Percentiles rank a stretch among this genome's conserved stretches.
Evolutionary conservation across 2,888 invertebrate genomes (phyloP).

Genomic region (Thera obeliscata): DNA sequence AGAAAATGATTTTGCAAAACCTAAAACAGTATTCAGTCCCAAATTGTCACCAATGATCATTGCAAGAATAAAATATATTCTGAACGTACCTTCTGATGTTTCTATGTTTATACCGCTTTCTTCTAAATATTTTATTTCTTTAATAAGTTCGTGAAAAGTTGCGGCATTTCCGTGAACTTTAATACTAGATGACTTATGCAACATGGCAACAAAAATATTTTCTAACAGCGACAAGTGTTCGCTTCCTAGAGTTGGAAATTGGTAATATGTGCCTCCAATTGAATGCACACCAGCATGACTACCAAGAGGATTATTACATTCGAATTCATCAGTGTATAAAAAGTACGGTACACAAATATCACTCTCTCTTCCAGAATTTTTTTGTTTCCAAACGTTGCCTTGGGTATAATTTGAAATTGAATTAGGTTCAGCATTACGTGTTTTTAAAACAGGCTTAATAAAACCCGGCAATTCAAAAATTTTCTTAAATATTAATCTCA

Average conservation of each 20-base stretch:
- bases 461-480: background rate
- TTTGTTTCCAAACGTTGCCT: background rate
- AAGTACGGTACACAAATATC: background rate
- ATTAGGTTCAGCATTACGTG: background rate
- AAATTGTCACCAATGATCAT: too few relatives aligned
- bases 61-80: too few relatives aligned
- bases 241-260: background rate
- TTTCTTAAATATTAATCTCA: constrained; percentile 1
- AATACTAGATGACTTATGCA: too few relatives aligned
- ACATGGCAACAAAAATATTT: constrained; percentile 2
- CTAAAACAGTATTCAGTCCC: too few relatives aligned
- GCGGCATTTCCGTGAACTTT: too few relatives aligned
- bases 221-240: background rate
- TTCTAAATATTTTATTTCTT: too few relatives aligned
- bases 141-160: too few relatives aligned
- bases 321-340: constrained; percentile 1
- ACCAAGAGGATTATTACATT: background rate
- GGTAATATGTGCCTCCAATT: background rate
- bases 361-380: background rate
- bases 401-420: constrained; percentile 1
- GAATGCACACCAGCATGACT: background rate
- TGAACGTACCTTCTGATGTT: too few relatives aligned
- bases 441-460: background rate
- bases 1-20: too few relatives aligned
- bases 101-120: too few relatives aligned